Base-by-base conservation (phyloP, 2,113 vertebrate genomes). In the Chloropsis hardwickii region DNA sequence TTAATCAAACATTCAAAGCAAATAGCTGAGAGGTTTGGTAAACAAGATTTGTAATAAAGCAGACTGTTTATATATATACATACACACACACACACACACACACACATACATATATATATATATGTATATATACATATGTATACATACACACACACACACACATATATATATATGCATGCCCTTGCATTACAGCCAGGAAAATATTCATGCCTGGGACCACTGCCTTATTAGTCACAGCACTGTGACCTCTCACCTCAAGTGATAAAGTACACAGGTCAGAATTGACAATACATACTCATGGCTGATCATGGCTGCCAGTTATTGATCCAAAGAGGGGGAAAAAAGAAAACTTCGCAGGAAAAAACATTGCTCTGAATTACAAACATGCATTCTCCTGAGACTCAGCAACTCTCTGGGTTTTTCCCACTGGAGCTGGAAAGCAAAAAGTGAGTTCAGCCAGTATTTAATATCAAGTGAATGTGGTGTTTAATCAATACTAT, bases 401-500 rank as follows among this genome's bases (percentile, higher is more conserved):
- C 96, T 91, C 95, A 93, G 97, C 92, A 96, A 86, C 89, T 96
- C 97, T 96, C 97, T 94, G 86, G 77, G 86, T 93, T 98, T 98
- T 95, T 98, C 97, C 97, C 97, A 94, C 95, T 97, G 97, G 97
- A 98, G 89, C 95, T 97, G 84, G 96, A 92, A 98, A 98, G 97
- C 97, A 97, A 98, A 96, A 97, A 98, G 97, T 97, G 95, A 98
- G 98, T 98, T 98, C 98, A 98, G 98, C 97, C 96, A 98, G 98
- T 99, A 98, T 99, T 99, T 99, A 99, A 99, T 99, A 99, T 98
- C 98, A 98, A 99, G 98, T 98, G 98, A 97, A 98, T 97, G 98
- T 97, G 97, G 98, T 99, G 98, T 99, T 99, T 99, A 99, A 99
- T 99, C 99, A 99, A 99, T 99, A 99, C 98, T 98, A 98, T 98